Conservation (phyloP, 2,888 invertebrate genomes). For the Phortica magna region DNA sequence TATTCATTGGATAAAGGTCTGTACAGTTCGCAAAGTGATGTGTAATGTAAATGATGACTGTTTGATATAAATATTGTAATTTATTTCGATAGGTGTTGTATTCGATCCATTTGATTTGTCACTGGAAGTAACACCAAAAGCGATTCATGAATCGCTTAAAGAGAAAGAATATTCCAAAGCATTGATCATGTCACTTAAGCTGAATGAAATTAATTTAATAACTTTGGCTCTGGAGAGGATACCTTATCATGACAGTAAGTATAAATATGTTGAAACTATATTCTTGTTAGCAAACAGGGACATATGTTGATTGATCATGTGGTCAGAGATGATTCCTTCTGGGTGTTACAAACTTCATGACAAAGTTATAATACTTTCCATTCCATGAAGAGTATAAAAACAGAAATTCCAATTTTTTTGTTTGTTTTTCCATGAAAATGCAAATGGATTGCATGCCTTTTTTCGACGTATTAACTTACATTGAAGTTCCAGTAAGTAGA, state of each 20-base stretch:
- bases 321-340: no score
- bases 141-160: conserved; percentile 81
- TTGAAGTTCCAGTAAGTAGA: no score
- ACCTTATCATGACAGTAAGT: conserved; percentile 86
- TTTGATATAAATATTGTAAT: neutral
- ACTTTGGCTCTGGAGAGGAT: conserved; percentile 90
- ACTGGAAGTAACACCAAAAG: conserved; percentile 87
- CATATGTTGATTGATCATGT: no score
- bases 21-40: neutral
- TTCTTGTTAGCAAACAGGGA: no score
- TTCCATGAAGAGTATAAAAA: conserved; percentile 5
- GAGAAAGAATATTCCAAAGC: conserved; percentile 85
- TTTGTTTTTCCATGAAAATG: no score
- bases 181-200: conserved; percentile 89
- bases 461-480: no score
- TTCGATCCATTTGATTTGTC: conserved; percentile 97
- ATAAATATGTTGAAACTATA: conserved; percentile 11
- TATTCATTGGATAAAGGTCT: conserved; percentile 84
- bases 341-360: no score
- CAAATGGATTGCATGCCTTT: no score
- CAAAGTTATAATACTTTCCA: no score
- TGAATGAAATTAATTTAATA: conserved; percentile 89
- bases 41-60: neutral
- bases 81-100: conserved; percentile 80
- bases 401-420: conserved; percentile 33